Evolutionary conservation across 2,797 vertebrate genomes (phyloP).

Genomic region (Acrossocheilus wenchowensis): DNA sequence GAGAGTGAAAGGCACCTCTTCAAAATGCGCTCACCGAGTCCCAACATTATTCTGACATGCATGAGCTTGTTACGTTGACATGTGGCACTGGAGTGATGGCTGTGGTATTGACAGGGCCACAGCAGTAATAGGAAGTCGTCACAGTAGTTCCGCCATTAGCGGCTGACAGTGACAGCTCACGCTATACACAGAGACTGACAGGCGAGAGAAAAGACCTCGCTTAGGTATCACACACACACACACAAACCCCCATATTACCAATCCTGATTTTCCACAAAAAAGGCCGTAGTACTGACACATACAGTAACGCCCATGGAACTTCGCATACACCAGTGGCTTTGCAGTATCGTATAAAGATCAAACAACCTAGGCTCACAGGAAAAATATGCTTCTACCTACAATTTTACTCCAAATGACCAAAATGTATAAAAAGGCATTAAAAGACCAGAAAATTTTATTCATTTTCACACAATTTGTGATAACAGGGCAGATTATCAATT

Average conservation of each 20-base stretch:
- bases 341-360: slow-evolving; percentile 15
- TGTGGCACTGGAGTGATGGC: slow-evolving; percentile 75
- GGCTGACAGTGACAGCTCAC: slow-evolving; percentile 76
- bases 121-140: slow-evolving; percentile 81
- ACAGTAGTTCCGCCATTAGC: slow-evolving; percentile 79
- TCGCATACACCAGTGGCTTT: not conserved
- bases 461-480: not conserved
- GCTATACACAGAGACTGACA: slow-evolving; percentile 72
- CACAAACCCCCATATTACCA: slow-evolving; percentile 36
- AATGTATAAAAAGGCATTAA: not conserved
- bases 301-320: not conserved
- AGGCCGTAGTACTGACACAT: not conserved
- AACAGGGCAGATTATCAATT: not conserved
- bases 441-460: not conserved
- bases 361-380: not conserved
- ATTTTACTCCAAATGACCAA: not conserved
- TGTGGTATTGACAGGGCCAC: slow-evolving; percentile 81
- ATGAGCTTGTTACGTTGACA: slow-evolving; percentile 75
- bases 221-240: slow-evolving; percentile 43
- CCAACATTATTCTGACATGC: slow-evolving; percentile 55
- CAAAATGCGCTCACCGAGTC: slow-evolving; percentile 43
- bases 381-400: not conserved
- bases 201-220: slow-evolving; percentile 62
- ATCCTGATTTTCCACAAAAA: slow-evolving; percentile 31
- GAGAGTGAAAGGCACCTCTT: slow-evolving; percentile 62